phyloP scores from a whole-genome alignment of 2,888 invertebrate genomes.

The Taphrorychus bicolor region DNA sequence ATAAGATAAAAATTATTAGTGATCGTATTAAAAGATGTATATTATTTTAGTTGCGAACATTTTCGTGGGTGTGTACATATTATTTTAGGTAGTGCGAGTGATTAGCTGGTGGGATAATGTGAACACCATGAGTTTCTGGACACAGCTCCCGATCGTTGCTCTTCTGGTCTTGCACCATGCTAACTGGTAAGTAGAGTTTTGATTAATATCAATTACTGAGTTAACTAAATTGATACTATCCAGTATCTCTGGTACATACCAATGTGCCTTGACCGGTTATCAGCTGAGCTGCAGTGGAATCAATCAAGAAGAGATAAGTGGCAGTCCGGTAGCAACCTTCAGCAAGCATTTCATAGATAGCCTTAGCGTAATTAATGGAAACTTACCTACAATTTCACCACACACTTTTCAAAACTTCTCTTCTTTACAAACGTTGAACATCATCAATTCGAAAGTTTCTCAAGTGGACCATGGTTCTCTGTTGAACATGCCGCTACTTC shows the following conservation, averaged over 20 bases:
- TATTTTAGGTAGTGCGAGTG: no score
- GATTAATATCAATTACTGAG: no score
- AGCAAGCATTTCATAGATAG: constrained; percentile 25
- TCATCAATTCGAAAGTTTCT: constrained; percentile 31
- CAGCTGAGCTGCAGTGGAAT: constrained; percentile 38
- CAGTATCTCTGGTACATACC: constrained; percentile 10
- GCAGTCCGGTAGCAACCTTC: constrained; percentile 24
- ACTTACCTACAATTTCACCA: constrained; percentile 26
- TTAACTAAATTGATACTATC: neutral
- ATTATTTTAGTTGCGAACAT: neutral
- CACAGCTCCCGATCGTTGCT: neutral
- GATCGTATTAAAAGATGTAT: neutral
- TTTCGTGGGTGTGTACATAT: no score
- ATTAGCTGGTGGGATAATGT: no score
- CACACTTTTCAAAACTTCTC: constrained; percentile 36
- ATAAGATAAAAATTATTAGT: constrained; percentile 18
- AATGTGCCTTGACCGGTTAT: constrained; percentile 22
- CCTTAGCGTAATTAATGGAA: constrained; percentile 37
- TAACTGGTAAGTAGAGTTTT: neutral
- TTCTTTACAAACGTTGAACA: constrained; percentile 35
- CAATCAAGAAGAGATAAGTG: constrained; percentile 18
- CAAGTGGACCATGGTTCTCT: constrained; percentile 39
- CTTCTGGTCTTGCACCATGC: neutral
- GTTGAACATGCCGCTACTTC: constrained; percentile 14
- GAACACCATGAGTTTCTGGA: neutral